Base-by-base conservation (phyloP, 35 echinoderm and acorn worm genomes). In the Nesometra sesokonis region DNA sequence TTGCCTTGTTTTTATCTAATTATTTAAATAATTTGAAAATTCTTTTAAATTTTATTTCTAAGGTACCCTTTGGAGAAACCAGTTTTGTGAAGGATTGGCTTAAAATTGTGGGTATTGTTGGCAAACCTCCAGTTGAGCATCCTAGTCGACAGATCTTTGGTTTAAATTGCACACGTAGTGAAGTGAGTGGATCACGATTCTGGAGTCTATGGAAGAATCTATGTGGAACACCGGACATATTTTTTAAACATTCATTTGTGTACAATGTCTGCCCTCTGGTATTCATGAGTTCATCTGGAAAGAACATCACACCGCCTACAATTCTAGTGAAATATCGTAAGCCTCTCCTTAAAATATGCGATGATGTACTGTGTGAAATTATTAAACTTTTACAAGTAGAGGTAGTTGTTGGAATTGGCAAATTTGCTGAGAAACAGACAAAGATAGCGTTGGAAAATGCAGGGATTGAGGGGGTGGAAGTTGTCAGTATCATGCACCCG, bases 51-150 rank as follows among this genome's bases (percentile, higher is more conserved):
- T n/a, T n/a, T n/a, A n/a, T 0, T 79, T 34, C 17, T 3, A 78
- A 99, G 96, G 96, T 99, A 32, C 96, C 96, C n/a, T 99, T 99
- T 86, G 96, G 96, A 82, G 96, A 99, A 80, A 78, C 57, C 17
- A 86, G 87, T 46, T 88, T 86, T 90, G 92, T 91, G 4, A 85
- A 87, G 27, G 83, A 99, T 78, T 99, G 93, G 90, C 89, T 99
- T 32, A 79, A 88, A 33, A 94, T 99, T 29, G 87, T 47, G 40
- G 96, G 96, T 27, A 90, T 90, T n/a, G 96, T 99, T 35, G 90
- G 86, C 11, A 99, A 94, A 80, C 96, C 96, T 4, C 80, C 90
- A 31, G 89, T 87, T 33, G 96, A 99, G 83, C 92, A 99, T 85
- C 96, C 96, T 30, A 99, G 94, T 43, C 78, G 96, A 31, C 81